Base-by-base conservation (phyloP, 2,888 invertebrate species). In the Eristalis tenax region DNA sequence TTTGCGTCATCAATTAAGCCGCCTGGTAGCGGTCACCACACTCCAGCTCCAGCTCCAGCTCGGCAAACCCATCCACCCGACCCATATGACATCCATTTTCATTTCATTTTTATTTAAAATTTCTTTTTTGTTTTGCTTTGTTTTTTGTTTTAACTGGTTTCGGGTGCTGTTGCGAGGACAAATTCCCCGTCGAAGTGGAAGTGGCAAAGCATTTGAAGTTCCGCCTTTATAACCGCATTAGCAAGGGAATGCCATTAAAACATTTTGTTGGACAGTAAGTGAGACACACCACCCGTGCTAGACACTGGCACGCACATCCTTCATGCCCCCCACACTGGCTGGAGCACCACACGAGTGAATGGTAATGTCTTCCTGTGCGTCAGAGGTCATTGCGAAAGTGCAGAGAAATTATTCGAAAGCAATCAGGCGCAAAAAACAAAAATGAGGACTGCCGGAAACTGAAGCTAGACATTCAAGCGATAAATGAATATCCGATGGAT, bases 291-390 rank as follows among this genome's bases (percentile, higher is more conserved):
- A 22, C 32, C 5, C 50, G 18, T 6, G 35, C 8, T 11, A 13
- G 28, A 35, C 13, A 50, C n/a, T 15, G 43, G 5, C 50, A 50
- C 32, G 64, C 65, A 75, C 28, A 75, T 76, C 35, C 40, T 43
- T 26, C 59, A 59, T 75, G 18, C 32, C 0, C 13, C 13, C 38
- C 35, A 10, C 35, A 10, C 35, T 1, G 35, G 15, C 23, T 26
- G 43, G 28, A 18, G 23, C 23, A 65, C 28, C 8, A 56, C 32
- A n/a, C 66, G 59, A 66, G 57, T 10, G 50, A 6, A 38, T 68
- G 76, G 76, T 76, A 68, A 76, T 76, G 76, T 66, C 76, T 76
- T 76, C 76, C 76, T 66, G 50, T 18, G 40, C 59, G 65, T 76
- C 57, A 75, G 56, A 15, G 66, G 40, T 59, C 57, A 66, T 75